A percentile compares a stretch with the other conserved stretches of the same genome.
phyloP scores from a whole-genome alignment of 2,888 invertebrate species.

The Eupithecia dodoneata region DNA sequence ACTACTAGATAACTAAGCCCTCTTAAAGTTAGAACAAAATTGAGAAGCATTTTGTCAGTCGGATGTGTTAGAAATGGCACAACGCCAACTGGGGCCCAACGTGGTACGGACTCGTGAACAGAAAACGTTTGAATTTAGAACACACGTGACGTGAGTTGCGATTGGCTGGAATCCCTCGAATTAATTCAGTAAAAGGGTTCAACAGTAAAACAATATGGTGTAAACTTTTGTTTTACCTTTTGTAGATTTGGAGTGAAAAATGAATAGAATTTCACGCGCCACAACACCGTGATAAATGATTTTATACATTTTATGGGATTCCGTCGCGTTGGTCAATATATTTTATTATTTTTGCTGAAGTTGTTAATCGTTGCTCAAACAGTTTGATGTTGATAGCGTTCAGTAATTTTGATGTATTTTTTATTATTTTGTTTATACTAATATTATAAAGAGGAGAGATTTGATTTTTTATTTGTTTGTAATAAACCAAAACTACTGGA shows the following conservation, averaged over 20 bases:
- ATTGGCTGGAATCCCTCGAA: slow-evolving; percentile 17
- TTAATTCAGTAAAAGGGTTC: slow-evolving; percentile 21
- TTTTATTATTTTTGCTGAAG: neutral
- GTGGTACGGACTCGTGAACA: slow-evolving; percentile 21
- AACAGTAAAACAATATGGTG: slow-evolving; percentile 26
- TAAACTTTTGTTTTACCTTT: slow-evolving; percentile 16
- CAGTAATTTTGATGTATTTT: neutral
- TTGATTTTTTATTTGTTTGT: too few relatives aligned
- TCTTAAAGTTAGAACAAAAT: neutral
- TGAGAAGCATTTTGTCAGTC: neutral
- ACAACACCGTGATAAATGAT: slow-evolving; percentile 9
- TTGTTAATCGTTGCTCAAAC: neutral
- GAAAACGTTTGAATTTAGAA: slow-evolving; percentile 28
- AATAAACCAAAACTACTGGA: too few relatives aligned
- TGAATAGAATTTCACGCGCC: slow-evolving; percentile 5
- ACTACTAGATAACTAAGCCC: neutral
- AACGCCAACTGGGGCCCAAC: slow-evolving; percentile 33
- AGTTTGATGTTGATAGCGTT: neutral
- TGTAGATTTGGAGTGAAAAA: slow-evolving; percentile 8
- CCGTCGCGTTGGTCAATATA: neutral
- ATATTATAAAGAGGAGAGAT: too few relatives aligned
- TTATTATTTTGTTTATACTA: too few relatives aligned
- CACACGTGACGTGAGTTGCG: slow-evolving; percentile 20
- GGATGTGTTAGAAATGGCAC: slow-evolving; percentile 21
- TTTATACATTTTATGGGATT: neutral